These are phyloP conservation scores for Coreoperca whiteheadi DNA, from an alignment of 2,113 vertebrate species.

Conservation along the genomic window DNA sequence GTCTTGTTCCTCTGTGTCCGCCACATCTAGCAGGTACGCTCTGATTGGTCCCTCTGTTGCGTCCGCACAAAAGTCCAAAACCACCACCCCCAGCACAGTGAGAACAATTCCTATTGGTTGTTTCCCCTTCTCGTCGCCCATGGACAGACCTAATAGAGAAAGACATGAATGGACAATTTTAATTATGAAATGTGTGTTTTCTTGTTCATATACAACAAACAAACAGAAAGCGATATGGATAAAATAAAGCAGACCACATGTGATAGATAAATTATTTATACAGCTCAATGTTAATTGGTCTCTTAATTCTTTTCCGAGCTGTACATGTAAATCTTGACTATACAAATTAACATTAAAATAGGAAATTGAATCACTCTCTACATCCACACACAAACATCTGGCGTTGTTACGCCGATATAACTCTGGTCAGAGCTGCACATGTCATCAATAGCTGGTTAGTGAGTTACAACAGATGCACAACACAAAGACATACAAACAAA, in stretches of 20 bases:
- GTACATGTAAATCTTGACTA: not conserved
- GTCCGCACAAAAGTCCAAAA: slow-evolving; percentile 95
- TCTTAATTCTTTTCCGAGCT: no score
- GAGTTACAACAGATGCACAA: slow-evolving; percentile 9
- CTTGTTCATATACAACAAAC: not conserved
- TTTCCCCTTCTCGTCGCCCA: slow-evolving; percentile 88
- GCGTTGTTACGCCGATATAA: not conserved
- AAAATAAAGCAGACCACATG: not conserved
- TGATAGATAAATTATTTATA: not conserved
- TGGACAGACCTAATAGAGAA: slow-evolving; percentile 85
- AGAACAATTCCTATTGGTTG: slow-evolving; percentile 96
- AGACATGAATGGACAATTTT: not conserved
- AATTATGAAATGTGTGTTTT: not conserved
- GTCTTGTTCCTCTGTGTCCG: slow-evolving; percentile 96
- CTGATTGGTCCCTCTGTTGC: slow-evolving; percentile 96
- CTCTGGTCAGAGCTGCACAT: not conserved
- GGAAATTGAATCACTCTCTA: not conserved
- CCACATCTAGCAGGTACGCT: slow-evolving; percentile 96
- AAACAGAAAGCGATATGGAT: not conserved
- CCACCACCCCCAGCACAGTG: slow-evolving; percentile 95
- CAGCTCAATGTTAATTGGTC: no score
- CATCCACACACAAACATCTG: slow-evolving; percentile 8
- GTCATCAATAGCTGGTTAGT: slow-evolving; percentile 46
- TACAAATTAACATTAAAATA: not conserved
- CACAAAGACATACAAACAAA: slow-evolving; percentile 29